These are phyloP conservation scores for Pachyseris speciosa DNA, from an alignment of 64 coral and sea anemone species.

Conservation along the genomic window DNA sequence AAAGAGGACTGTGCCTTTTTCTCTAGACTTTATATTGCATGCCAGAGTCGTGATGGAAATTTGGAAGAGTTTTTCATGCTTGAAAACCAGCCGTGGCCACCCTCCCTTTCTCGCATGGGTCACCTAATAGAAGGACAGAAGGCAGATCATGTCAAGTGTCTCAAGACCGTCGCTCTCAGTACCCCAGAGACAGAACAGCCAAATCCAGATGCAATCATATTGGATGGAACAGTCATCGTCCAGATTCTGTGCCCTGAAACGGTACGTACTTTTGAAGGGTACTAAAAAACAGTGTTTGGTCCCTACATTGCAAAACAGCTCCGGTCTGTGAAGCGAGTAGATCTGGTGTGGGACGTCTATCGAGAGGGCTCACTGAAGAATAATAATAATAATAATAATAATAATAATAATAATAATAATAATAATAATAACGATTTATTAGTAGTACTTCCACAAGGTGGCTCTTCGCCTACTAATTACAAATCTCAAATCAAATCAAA, in stretches of 20 bases:
- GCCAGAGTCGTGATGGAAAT: constrained; percentile 1
- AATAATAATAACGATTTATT: no score
- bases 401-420: no score
- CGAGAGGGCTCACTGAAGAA: no score
- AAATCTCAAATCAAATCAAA: no score
- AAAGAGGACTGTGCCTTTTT: neutral
- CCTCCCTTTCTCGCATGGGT: neutral
- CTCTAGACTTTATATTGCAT: constrained; percentile 18
- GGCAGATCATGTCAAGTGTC: no score
- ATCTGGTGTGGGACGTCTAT: constrained; percentile 14
- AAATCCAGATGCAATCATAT: neutral
- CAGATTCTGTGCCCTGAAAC: constrained; percentile 8
- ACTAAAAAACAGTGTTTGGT: neutral
- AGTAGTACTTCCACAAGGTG: no score
- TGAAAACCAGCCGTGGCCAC: constrained; percentile 22
- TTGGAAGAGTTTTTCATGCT: neutral
- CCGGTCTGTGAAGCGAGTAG: neutral
- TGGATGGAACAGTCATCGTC: constrained; percentile 8
- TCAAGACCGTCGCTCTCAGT: no score
- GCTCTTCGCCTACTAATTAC: no score
- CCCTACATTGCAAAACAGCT: neutral
- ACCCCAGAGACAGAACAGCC: no score
- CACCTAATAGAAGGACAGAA: constrained; percentile 17
- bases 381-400: neutral
- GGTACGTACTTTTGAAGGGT: neutral